These are phyloP conservation scores for Erebia epiphron DNA, from an alignment of 2,888 invertebrate genomes.

Conservation along the genomic window DNA sequence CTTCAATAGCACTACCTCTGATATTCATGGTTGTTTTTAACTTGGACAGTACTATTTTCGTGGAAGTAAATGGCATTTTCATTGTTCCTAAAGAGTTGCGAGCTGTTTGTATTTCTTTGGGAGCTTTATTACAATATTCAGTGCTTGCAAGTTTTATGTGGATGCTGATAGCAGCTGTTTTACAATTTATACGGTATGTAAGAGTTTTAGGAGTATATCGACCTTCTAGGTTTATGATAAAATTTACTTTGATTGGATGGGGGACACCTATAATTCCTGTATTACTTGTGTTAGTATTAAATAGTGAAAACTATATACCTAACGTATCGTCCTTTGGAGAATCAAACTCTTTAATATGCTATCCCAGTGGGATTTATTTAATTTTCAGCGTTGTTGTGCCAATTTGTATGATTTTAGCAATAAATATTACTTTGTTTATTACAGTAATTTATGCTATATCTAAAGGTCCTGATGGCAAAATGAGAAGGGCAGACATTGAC, in stretches of 20 bases:
- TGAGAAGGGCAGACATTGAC: conserved; percentile 66
- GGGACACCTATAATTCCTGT: conserved; percentile 83
- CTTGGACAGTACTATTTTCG: conserved; percentile 59
- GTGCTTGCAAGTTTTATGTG: conserved; percentile 87
- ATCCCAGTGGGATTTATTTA: conserved; percentile 77
- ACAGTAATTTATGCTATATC: conserved; percentile 80
- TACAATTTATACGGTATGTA: conserved; percentile 87
- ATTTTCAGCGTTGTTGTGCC: conserved; percentile 80
- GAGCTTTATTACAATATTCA: conserved; percentile 86
- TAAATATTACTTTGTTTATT: conserved; percentile 80
- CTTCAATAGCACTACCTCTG: conserved; percentile 84
- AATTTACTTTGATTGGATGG: conserved; percentile 85
- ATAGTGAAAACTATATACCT: conserved; percentile 75
- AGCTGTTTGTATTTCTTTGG: conserved; percentile 81
- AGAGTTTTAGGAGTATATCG: conserved; percentile 83
- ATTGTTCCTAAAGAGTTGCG: conserved; percentile 51
- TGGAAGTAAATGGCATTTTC: conserved; percentile 49
- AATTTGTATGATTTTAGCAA: conserved; percentile 73
- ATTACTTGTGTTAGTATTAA: conserved; percentile 65
- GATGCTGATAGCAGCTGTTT: conserved; percentile 87
- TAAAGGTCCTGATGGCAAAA: conserved; percentile 76
- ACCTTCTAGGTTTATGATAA: conserved; percentile 84
- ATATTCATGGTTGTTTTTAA: conserved; percentile 69
- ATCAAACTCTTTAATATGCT: conserved; percentile 69
- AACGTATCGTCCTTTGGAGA: conserved; percentile 43